Evolutionary conservation across 2,888 invertebrate species (phyloP).

Genomic region (Scaptomyza tumidula): DNA sequence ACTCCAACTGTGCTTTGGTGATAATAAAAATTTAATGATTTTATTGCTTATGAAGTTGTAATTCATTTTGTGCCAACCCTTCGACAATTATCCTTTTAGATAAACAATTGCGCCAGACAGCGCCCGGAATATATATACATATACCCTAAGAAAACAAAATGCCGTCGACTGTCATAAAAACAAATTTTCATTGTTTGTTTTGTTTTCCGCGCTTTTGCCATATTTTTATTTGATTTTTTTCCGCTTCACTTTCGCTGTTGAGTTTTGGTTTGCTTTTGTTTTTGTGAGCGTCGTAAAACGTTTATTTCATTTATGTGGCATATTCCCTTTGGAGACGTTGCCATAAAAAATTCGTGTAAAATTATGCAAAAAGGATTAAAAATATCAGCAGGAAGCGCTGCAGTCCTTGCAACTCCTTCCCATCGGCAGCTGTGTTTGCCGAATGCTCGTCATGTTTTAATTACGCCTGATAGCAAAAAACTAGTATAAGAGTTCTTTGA

Average conservation of each 20-base stretch:
- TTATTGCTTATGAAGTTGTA: conserved; percentile 79
- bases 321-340: conserved; percentile 72
- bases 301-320: conserved; percentile 78
- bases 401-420: conserved; percentile 6
- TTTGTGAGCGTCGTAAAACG: conserved; percentile 67
- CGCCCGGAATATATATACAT: conserved; percentile 4
- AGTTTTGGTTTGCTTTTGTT: conserved; percentile 32
- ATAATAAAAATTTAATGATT: conserved; percentile 77
- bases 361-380: conserved; percentile 79
- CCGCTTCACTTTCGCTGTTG: conserved; percentile 25
- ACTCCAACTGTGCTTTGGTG: conserved; percentile 39
- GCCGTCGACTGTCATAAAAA: conserved; percentile 55
- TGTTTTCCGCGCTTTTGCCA: conserved; percentile 69
- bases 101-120: conserved; percentile 68
- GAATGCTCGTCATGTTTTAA: conserved; percentile 63
- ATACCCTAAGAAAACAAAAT: conserved; percentile 51
- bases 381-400: conserved; percentile 57
- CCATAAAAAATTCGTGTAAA: conserved; percentile 70
- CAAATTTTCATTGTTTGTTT: conserved; percentile 70
- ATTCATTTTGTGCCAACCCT: conserved; percentile 73
- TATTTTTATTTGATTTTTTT: conserved; percentile 52
- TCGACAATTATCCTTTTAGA: conserved; percentile 76
- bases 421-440: conserved; percentile 57
- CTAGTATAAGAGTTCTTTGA: conserved; percentile 52
- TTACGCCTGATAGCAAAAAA: conserved; percentile 67